Evolutionary conservation across 1,140 invertebrate genomes (phyloP).

Genomic region (Aplysia californica): DNA sequence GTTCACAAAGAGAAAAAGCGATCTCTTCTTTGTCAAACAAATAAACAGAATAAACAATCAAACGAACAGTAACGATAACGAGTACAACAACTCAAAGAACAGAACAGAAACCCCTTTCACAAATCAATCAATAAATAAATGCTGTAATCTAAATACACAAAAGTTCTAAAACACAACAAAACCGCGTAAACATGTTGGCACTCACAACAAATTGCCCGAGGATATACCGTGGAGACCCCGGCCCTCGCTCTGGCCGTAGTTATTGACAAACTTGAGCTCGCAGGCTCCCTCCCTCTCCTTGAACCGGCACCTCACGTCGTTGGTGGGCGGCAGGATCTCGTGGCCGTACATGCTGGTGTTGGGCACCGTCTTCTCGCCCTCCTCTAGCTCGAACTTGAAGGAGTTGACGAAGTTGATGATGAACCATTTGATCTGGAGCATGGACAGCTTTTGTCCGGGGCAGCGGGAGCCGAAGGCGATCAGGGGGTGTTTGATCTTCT

Average conservation of each 20-base stretch:
- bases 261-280: constrained; percentile 35
- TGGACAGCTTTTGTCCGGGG: constrained; percentile 62
- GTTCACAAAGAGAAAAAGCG: too few species aligned
- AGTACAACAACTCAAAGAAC: too few species aligned
- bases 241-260: constrained; percentile 14
- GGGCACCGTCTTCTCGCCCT: constrained; percentile 52
- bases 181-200: too few species aligned
- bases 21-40: too few species aligned
- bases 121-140: too few species aligned
- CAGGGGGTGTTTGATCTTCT: constrained; percentile 61
- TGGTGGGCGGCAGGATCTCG: constrained; percentile 65
- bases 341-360: constrained; percentile 64
- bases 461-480: constrained; percentile 65
- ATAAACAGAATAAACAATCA: too few species aligned
- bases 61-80: too few species aligned
- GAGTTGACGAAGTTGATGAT: constrained; percentile 56
- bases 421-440: constrained; percentile 65
- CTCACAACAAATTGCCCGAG: constrained; percentile 3
- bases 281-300: constrained; percentile 35
- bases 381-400: constrained; percentile 58
- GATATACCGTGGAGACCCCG: constrained; percentile 18
- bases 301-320: constrained; percentile 58
- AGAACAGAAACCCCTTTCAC: too few species aligned
- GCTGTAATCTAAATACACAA: too few species aligned
- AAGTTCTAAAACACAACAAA: too few species aligned